Conservation (phyloP, 2,113 vertebrate genomes). For the Cottus gobio region DNA sequence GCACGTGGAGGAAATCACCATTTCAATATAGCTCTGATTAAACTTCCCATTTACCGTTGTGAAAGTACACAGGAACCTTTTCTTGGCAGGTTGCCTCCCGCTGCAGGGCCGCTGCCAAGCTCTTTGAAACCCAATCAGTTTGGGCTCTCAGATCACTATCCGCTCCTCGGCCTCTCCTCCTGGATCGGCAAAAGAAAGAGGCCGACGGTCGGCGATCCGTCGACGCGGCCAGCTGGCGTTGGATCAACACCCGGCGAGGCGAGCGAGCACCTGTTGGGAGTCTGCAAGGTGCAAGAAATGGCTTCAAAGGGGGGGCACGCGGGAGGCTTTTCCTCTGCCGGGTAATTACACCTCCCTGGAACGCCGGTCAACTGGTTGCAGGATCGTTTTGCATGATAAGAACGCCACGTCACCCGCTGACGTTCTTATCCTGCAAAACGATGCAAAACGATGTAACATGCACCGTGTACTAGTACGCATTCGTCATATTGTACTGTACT, state of each 20-base stretch:
- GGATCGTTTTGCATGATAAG: no score
- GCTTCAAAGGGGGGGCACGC: background rate
- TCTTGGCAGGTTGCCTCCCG: slow-evolving; percentile 80
- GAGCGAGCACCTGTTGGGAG: slow-evolving; percentile 77
- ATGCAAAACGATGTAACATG: no score
- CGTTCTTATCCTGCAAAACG: no score
- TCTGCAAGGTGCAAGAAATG: slow-evolving; percentile 71
- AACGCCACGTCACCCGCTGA: background rate
- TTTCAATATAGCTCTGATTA: slow-evolving; percentile 80
- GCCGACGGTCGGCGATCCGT: slow-evolving; percentile 65
- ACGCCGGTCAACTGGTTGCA: background rate
- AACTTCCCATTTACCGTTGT: slow-evolving; percentile 78
- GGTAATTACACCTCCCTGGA: slow-evolving; percentile 26
- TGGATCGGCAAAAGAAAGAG: slow-evolving; percentile 50
- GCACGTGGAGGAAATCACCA: slow-evolving; percentile 74
- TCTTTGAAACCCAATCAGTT: slow-evolving; percentile 86
- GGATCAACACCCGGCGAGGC: slow-evolving; percentile 71
- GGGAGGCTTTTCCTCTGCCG: background rate
- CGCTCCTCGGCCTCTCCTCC: slow-evolving; percentile 66
- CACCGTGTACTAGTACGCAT: background rate
- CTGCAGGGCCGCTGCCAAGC: slow-evolving; percentile 76
- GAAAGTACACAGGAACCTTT: slow-evolving; percentile 78
- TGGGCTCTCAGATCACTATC: slow-evolving; percentile 80
- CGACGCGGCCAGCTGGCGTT: slow-evolving; percentile 72
- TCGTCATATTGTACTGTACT: background rate